Conservation (phyloP, 2,797 vertebrate species). For the Girardinus metallicus region DNA sequence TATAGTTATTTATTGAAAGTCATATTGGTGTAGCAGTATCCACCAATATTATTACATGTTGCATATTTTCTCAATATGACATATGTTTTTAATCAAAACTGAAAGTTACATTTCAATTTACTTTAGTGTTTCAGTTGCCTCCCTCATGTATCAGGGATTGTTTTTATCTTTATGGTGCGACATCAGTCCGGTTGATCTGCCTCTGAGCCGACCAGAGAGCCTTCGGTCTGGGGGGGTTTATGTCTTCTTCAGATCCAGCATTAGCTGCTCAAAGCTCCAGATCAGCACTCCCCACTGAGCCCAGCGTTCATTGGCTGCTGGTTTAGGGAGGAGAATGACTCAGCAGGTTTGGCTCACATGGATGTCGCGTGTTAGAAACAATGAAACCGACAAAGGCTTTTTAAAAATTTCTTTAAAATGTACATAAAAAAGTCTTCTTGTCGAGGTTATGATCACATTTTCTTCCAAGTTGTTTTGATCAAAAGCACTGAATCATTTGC, state of each 20-base stretch:
- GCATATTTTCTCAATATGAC: neutral
- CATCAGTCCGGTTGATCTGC: neutral
- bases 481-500: constrained; percentile 20
- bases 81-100: neutral
- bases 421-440: neutral
- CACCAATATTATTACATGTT: neutral
- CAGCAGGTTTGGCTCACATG: constrained; percentile 58
- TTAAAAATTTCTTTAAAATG: neutral
- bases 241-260: constrained; percentile 36
- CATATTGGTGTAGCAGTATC: neutral
- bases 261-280: constrained; percentile 32
- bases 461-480: constrained; percentile 26
- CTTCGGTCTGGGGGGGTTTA: constrained; percentile 21
- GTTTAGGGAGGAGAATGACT: constrained; percentile 67
- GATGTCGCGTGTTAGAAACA: constrained; percentile 3
- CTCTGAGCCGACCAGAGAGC: constrained; percentile 10
- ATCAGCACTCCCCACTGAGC: constrained; percentile 56
- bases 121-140: neutral
- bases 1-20: neutral
- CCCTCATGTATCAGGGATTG: neutral
- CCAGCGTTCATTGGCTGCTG: constrained; percentile 55
- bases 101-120: neutral
- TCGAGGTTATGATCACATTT: neutral
- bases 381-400: constrained; percentile 7
- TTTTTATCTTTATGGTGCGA: neutral